These are phyloP conservation scores for Lagodon rhomboides DNA, from an alignment of 2,797 vertebrate species.

Conservation along the genomic window DNA sequence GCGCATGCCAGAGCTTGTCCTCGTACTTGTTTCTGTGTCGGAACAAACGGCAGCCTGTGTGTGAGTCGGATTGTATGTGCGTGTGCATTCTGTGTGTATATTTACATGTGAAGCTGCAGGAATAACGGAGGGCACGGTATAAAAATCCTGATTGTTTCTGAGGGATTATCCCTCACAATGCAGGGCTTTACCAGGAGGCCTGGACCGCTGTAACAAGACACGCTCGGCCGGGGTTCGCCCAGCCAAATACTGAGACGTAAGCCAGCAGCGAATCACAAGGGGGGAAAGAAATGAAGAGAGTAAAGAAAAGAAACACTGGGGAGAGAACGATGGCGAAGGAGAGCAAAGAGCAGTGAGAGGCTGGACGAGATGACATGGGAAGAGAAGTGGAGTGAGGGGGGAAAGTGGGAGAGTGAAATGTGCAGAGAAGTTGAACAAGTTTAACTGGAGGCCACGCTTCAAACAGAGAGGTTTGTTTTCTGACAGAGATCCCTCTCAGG, in stretches of 20 bases:
- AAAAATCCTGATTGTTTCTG: constrained; percentile 78
- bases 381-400: constrained; percentile 37
- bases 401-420: constrained; percentile 44
- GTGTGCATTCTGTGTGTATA: constrained; percentile 15
- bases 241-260: constrained; percentile 58
- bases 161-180: constrained; percentile 80
- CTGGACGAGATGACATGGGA: constrained; percentile 27
- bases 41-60: constrained; percentile 40
- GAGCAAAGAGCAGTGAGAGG: constrained; percentile 35
- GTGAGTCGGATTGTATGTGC: constrained; percentile 23
- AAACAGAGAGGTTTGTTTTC: constrained; percentile 78
- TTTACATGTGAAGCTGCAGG: constrained; percentile 45
- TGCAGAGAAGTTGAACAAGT: constrained; percentile 67
- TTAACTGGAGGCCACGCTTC: constrained; percentile 71
- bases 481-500: constrained; percentile 80
- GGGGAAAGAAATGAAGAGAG: constrained; percentile 34
- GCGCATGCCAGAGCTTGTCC: constrained; percentile 67
- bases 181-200: constrained; percentile 72
- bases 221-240: constrained; percentile 69
- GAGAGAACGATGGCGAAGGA: constrained; percentile 13
- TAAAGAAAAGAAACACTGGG: constrained; percentile 44
- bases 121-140: constrained; percentile 60
- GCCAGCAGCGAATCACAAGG: constrained; percentile 51
- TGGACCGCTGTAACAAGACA: constrained; percentile 79
- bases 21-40: constrained; percentile 49